Evolutionary conservation across 2,113 vertebrate species (phyloP), one percentile per base, ranked within the genome.

Genomic region (Equus quagga): DNA sequence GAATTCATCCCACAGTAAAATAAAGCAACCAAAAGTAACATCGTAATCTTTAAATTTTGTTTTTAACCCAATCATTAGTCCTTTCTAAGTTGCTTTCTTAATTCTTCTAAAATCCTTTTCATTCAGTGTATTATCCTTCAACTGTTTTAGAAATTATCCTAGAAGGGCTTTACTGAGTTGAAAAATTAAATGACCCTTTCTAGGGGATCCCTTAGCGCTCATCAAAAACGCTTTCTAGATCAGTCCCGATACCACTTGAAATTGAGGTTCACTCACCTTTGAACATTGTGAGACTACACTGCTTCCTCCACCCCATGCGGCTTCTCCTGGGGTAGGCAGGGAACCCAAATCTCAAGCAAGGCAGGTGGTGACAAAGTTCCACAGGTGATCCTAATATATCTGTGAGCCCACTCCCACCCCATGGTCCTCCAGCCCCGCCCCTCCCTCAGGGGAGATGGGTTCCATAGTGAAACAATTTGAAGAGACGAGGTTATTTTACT

Each of bases 111-210:
- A 91, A 54, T 80, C 51, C 3, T 89, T 93, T 91, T 28, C 58
- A 91, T 67, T 69, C 79, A 58, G 46, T 17, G 7, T 31, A 41
- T 92, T 81, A 72, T 17, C 75, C 70, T 91, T 78, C 41, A 10
- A 0, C n/a, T 75, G 15, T 89, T 94, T 84, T 84, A 58, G 64
- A 92, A 97, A 92, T 89, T 85, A 78, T 15, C n/a, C 62, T 62
- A 58, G 60, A 54, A 72, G 24, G 23, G 3, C 19, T 51, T 92
- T 70, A 49, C 12, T 75, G 70, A 85, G 6, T 80, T 83, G 10
- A 21, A 87, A 58, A 85, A 65, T 44, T 70, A 75, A 65, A 65
- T 88, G 33, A 70, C 65, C 31, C 19, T 67, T 31, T 79, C 64
- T 89, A 58, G 49, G 21, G 9, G 5, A 67, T 54, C 31, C 33